Base-by-base conservation (phyloP, 2,797 vertebrate genomes). In the Jordanella pulchra region DNA sequence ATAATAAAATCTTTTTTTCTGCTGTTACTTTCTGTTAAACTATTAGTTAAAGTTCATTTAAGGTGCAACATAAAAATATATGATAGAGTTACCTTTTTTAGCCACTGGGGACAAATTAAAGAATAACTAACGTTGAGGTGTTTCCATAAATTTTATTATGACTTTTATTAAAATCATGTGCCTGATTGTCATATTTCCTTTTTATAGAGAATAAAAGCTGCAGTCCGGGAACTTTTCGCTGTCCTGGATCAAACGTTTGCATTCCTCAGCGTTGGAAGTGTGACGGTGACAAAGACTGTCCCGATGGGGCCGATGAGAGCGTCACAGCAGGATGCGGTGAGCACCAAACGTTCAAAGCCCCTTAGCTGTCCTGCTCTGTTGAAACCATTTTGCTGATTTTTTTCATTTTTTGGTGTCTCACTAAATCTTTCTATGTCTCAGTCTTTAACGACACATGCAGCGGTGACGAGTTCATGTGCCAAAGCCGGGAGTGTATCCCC, bases 251-350 rank as follows among this genome's bases (percentile, higher is more conserved):
- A 1, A 93, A 95, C 0, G 94, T 95, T 71, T 99, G 98, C 11
- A 95, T 99, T 65, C 96, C 96, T 6, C 93, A 84, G 35, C 94
- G 88, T 54, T 99, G 98, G 98, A 96, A 97, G 71, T 99, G 98
- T 69, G 98, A 99, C 0, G 97, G 97, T 0, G 97, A 99, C 82
- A 94, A 95, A 48, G 98, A 99, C 87, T 99, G 97, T 79, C 95
- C 96, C 0, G 91, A 98, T 0, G 97, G 97, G 1, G 97, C 96
- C 0, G 98, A 99, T 0, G 98, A 99, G 76, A 96, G 96, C 2
- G 94, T 96, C 1, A 95, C 96, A 18, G 97, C 96, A 0, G 97
- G 97, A 87, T 99, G 98, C 25, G 94, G 98, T 99, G 94, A 79
- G 95, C 72, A 9, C 45, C 45, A 9, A 27, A 50, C 9, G 39